Base-by-base conservation (phyloP, 1,140 invertebrate species). In the Trichogramma pretiosum region DNA sequence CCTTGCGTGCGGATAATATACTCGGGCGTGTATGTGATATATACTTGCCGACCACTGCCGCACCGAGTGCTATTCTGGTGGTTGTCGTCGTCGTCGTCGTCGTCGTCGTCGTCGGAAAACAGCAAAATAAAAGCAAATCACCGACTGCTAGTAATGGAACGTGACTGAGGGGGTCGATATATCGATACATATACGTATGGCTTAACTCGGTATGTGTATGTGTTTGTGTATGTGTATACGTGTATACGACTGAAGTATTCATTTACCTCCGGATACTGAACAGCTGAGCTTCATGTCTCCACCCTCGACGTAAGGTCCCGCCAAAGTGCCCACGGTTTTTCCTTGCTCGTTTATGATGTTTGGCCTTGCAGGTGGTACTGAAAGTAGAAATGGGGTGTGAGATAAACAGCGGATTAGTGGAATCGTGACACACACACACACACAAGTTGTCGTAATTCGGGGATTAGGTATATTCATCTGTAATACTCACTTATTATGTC, bases 261-360 rank as follows among this genome's bases (percentile, higher is more conserved):
- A 54, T 51, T 82, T 76, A 93, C 90, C 90, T 65, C 89, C 89
- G 30, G 76, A 78, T 28, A 90, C 88, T 47, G 86, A 77, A 68
- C 90, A 93, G 51, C 80, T 84, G 43, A 93, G 76, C 63, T 81
- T 80, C 71, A 92, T 81, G 48, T 82, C 79, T 11, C 82, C 80
- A 16, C 85, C 87, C 71, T 92, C 89, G 58, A 82, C 80, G 68
- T 89, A 93, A 36, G 89, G 89, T 37, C 89, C 89, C 24, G 89
- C 85, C 10, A 80, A 70, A 7, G 74, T 75, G 48, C 73, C 65
- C 44, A 91, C 78, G 59, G 82, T 77, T 55, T 79, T 77, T 34
- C 84, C 85, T 46, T 78, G 76, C 52, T 88, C 85, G 62, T 89
- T 85, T 56, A 85, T 79, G 58, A 93, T 87, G 48, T 78, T 82